These are phyloP conservation scores for Etia nguti DNA, from an alignment of 2,113 vertebrate genomes.

Conservation along the genomic window DNA sequence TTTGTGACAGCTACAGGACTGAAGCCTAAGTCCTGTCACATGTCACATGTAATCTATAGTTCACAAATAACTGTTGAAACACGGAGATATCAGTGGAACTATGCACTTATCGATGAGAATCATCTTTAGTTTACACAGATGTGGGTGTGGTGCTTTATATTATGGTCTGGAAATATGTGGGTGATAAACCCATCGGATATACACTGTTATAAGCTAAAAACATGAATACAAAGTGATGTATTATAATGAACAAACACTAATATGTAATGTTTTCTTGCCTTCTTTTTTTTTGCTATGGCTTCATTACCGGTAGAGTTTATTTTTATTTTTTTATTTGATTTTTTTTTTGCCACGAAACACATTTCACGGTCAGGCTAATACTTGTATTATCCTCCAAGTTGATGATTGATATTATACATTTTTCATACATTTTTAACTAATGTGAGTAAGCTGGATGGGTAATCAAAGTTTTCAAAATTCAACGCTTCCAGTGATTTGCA, in stretches of 20 bases:
- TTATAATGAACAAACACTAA: constrained; percentile 17
- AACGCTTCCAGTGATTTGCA: constrained; percentile 33
- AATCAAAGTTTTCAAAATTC: background rate
- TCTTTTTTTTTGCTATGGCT: background rate
- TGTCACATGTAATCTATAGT: background rate
- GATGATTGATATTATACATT: background rate
- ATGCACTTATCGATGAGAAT: constrained; percentile 1
- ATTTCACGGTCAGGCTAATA: constrained; percentile 32
- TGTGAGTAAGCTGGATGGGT: background rate
- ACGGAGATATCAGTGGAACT: background rate
- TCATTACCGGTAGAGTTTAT: background rate
- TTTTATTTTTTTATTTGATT: background rate
- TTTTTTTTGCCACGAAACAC: background rate
- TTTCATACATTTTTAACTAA: background rate
- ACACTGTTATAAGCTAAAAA: constrained; percentile 66
- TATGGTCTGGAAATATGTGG: constrained; percentile 34
- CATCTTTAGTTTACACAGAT: constrained; percentile 10
- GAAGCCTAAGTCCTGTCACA: background rate
- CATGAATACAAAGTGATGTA: constrained; percentile 23
- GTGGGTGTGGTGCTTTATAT: constrained; percentile 30
- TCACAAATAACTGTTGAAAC: background rate
- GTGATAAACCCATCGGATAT: constrained; percentile 11
- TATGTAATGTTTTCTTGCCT: constrained; percentile 14
- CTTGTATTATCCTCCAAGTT: background rate
- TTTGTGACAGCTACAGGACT: background rate